A percentile compares a stretch with the other conserved stretches of the same genome.
Evolutionary conservation across 2,797 vertebrate species (phyloP).

Genomic region (Cossypha heuglini): DNA sequence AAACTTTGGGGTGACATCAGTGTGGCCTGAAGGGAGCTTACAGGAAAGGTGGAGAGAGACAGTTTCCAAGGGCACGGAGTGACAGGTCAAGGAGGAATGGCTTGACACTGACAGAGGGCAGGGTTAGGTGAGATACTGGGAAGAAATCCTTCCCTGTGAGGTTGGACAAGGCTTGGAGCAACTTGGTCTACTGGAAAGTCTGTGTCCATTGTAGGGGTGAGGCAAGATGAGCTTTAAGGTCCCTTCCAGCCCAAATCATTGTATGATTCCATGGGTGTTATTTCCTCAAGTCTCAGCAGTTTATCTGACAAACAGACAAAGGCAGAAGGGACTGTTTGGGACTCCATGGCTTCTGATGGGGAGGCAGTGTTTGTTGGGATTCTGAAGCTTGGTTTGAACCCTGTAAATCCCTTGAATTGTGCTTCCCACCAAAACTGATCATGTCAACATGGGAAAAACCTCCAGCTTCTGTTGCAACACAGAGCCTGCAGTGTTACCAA

Average conservation of each 20-base stretch:
- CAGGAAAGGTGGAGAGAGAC: not conserved
- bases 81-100: not conserved
- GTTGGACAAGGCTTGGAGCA: not conserved
- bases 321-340: not conserved
- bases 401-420: accelerated
- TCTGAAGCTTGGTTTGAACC: not conserved
- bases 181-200: not conserved
- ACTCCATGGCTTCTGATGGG: accelerated
- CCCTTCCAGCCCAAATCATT: not conserved
- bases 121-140: not conserved
- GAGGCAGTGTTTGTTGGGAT: not conserved
- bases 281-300: not conserved
- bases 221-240: not conserved
- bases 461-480: not conserved
- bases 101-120: not conserved
- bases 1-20: not conserved
- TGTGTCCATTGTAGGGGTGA: not conserved
- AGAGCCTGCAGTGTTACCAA: not conserved
- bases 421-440: not conserved
- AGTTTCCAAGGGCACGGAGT: not conserved
- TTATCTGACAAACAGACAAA: not conserved
- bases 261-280: not conserved
- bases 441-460: not conserved
- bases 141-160: not conserved
- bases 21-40: not conserved